These are phyloP conservation scores for Stenoptilia bipunctidactyla DNA, from an alignment of 2,888 invertebrate species.

Conservation along the genomic window DNA sequence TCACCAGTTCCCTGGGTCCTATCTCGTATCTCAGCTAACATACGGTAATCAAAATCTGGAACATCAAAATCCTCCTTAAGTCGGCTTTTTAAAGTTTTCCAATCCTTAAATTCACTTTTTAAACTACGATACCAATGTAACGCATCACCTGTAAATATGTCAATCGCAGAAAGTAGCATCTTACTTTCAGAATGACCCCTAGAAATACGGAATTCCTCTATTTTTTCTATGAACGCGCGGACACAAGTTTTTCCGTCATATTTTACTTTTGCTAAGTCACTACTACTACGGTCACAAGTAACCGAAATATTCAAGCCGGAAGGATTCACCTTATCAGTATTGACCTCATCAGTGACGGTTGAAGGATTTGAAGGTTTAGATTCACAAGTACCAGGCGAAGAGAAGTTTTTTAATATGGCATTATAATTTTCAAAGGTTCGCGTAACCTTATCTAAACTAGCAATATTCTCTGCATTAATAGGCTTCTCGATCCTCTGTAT, in stretches of 20 bases:
- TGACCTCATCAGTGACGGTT: too few relatives aligned
- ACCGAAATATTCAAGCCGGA: too few relatives aligned
- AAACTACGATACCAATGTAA: constrained; percentile 6
- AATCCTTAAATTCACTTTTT: not conserved
- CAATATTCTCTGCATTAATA: too few relatives aligned
- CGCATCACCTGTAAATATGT: constrained; percentile 6
- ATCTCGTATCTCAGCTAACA: constrained; percentile 3
- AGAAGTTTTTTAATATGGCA: too few relatives aligned
- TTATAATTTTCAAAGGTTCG: too few relatives aligned
- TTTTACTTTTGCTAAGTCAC: constrained; percentile 8
- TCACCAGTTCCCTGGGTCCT: constrained; percentile 7
- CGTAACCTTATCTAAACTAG: too few relatives aligned
- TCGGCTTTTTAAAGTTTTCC: not conserved
- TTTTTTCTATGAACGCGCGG: constrained; percentile 7
- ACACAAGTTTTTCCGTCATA: constrained; percentile 10
- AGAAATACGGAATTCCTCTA: constrained; percentile 6
- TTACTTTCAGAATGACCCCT: constrained; percentile 1
- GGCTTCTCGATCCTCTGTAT: too few relatives aligned
- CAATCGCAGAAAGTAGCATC: constrained; percentile 4
- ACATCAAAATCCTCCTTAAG: constrained; percentile 8
- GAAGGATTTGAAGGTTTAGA: too few relatives aligned
- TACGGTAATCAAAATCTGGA: constrained; percentile 11
- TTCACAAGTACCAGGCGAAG: too few relatives aligned
- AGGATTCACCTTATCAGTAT: too few relatives aligned
- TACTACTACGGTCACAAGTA: too few relatives aligned